phyloP scores from a whole-genome alignment of 2,113 vertebrate species.

The Gobio gobio region DNA sequence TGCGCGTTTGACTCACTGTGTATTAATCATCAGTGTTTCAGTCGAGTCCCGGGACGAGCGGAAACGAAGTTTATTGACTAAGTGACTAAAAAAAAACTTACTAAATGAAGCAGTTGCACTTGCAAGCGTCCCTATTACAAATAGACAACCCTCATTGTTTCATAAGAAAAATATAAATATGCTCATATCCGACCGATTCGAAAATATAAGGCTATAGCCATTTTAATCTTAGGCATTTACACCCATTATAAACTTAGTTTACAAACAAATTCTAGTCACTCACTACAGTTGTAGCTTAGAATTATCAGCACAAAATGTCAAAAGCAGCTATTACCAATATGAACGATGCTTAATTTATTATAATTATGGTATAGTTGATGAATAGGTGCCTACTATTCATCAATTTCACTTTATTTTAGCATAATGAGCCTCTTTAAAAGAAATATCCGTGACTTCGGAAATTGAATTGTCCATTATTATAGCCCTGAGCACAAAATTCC shows the following conservation, averaged over 20 bases:
- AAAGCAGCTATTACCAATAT: background rate
- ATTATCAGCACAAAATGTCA: background rate
- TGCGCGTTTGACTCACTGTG: conserved; percentile 63
- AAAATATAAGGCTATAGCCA: no score
- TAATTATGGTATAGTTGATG: background rate
- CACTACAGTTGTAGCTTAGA: background rate
- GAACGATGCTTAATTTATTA: background rate
- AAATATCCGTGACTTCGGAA: conserved; percentile 36
- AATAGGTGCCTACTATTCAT: background rate
- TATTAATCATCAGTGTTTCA: conserved; percentile 58
- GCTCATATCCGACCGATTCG: no score
- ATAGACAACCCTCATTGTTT: conserved; percentile 35
- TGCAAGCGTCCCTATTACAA: conserved; percentile 5
- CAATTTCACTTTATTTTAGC: background rate
- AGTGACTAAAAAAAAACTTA: conserved; percentile 55
- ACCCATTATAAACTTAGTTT: background rate
- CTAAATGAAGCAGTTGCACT: conserved; percentile 27
- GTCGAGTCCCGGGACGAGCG: conserved; percentile 43
- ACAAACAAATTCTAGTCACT: no score
- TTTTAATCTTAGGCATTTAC: background rate
- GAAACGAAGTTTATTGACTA: conserved; percentile 53
- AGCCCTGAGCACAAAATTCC: conserved; percentile 59
- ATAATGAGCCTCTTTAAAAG: background rate
- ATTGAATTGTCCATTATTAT: conserved; percentile 29
- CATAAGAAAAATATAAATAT: background rate